Percentiles rank a stretch among this genome's conserved stretches.
These are phyloP conservation scores for Mamestra brassicae DNA, from an alignment of 2,888 invertebrate species.

Conservation along the genomic window DNA sequence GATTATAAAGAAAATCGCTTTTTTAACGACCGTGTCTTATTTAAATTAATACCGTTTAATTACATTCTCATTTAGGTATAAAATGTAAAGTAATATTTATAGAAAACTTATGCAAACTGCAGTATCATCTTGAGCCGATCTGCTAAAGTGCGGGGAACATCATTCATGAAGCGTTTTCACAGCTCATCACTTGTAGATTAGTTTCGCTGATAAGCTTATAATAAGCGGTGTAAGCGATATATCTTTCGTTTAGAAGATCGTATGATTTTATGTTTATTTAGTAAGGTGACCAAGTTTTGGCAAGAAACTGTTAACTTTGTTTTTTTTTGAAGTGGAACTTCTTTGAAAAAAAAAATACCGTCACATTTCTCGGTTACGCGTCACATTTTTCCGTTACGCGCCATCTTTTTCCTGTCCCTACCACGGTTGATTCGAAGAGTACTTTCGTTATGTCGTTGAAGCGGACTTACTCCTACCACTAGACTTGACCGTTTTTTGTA, in stretches of 20 bases:
- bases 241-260: conserved; percentile 16
- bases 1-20: background rate
- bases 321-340: too few relatives aligned
- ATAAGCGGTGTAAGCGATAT: conserved; percentile 42
- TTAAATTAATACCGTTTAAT: conserved; percentile 37
- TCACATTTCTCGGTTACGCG: too few relatives aligned
- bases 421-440: too few relatives aligned
- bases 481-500: too few relatives aligned
- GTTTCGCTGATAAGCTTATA: conserved; percentile 45
- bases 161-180: conserved; percentile 32
- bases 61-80: conserved; percentile 33
- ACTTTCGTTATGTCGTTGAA: too few relatives aligned
- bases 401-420: too few relatives aligned
- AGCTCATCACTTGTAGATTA: conserved; percentile 48
- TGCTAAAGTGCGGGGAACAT: conserved; percentile 5
- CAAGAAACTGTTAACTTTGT: background rate
- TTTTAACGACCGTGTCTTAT: conserved; percentile 34
- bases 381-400: too few relatives aligned
- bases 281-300: conserved; percentile 11
- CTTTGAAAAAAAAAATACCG: too few relatives aligned
- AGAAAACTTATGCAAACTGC: conserved; percentile 46
- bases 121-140: conserved; percentile 31
- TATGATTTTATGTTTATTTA: conserved; percentile 29
- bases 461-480: too few relatives aligned
- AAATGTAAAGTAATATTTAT: conserved; percentile 36